Percentiles rank a stretch among this genome's conserved stretches.
phyloP scores from a whole-genome alignment of 2,113 vertebrate genomes.

The Tretioscincus oriximinensis region DNA sequence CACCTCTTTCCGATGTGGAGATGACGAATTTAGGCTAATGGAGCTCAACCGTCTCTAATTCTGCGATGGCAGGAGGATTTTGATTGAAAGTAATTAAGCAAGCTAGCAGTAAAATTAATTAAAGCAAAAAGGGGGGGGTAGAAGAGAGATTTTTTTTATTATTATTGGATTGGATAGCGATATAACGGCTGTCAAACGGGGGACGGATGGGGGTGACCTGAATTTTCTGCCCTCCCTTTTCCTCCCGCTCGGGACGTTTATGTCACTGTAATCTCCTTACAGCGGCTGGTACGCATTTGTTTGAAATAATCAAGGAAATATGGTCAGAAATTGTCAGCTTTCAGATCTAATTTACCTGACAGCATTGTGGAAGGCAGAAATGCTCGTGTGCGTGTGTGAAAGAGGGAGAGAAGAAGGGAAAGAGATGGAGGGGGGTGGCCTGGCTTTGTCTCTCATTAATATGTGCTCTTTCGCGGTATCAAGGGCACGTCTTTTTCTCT shows the following conservation, averaged over 20 bases:
- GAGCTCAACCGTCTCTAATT: conserved; percentile 99
- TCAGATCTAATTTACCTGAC: conserved; percentile 99
- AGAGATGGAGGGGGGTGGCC: not conserved
- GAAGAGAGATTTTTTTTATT: conserved; percentile 57
- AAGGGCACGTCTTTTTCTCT: conserved; percentile 61
- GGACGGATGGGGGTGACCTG: conserved; percentile 99
- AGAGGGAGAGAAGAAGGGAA: conserved; percentile 34
- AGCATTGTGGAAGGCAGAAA: conserved; percentile 76
- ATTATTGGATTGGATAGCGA: conserved; percentile 99
- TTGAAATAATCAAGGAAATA: conserved; percentile 99
- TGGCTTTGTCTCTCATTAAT: conserved; percentile 49
- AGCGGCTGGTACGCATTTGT: conserved; percentile 99
- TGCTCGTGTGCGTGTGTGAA: conserved; percentile 65
- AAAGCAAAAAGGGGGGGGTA: conserved; percentile 94
- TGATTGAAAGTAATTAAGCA: conserved; percentile 99
- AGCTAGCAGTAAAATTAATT: conserved; percentile 99
- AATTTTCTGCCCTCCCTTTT: conserved; percentile 97
- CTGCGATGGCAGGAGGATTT: conserved; percentile 99
- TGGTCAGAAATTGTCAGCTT: conserved; percentile 99
- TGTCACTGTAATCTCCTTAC: conserved; percentile 99
- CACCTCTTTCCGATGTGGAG: conserved; percentile 99
- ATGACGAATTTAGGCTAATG: conserved; percentile 99
- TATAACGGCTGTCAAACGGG: conserved; percentile 99
- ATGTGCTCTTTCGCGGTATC: conserved; percentile 25
- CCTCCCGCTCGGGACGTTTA: conserved; percentile 99